Conservation (phyloP, 2,888 invertebrate genomes). For the Lagria hirta region DNA sequence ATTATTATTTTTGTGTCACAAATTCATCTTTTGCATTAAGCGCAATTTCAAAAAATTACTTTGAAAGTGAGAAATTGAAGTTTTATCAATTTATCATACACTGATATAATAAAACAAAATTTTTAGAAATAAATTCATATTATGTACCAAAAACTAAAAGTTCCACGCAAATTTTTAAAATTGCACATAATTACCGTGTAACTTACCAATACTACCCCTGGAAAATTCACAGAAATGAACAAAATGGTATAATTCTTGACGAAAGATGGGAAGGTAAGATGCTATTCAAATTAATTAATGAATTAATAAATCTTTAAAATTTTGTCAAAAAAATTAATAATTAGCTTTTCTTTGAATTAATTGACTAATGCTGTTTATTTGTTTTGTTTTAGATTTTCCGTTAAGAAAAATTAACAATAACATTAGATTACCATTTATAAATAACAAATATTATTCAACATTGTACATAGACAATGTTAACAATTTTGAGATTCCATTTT, state of each 20-base stretch:
- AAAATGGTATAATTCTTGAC: slow-evolving; percentile 7
- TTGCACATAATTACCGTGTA: background rate
- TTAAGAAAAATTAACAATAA: too few species aligned
- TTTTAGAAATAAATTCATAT: slow-evolving; percentile 1
- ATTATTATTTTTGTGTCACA: slow-evolving; percentile 5
- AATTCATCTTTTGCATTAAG: slow-evolving; percentile 10
- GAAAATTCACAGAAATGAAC: slow-evolving; percentile 5
- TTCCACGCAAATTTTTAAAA: slow-evolving; percentile 1
- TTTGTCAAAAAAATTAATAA: too few species aligned
- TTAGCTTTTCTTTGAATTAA: too few species aligned
- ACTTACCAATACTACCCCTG: slow-evolving; percentile 3
- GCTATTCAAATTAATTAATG: background rate
- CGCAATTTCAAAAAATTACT: slow-evolving; percentile 5
- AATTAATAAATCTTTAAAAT: too few species aligned
- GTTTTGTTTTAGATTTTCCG: too few species aligned
- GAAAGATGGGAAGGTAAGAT: slow-evolving; percentile 14
- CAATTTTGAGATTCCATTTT: slow-evolving; percentile 13
- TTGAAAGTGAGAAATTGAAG: too few species aligned
- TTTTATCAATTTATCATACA: too few species aligned
- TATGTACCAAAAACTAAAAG: background rate
- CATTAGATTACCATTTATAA: too few species aligned
- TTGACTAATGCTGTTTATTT: too few species aligned
- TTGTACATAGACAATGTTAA: too few species aligned
- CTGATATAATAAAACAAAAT: too few species aligned
- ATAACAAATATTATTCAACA: background rate